These are phyloP conservation scores for Sebastes cheni DNA, from an alignment of 2,797 vertebrate species.

Conservation along the genomic window DNA sequence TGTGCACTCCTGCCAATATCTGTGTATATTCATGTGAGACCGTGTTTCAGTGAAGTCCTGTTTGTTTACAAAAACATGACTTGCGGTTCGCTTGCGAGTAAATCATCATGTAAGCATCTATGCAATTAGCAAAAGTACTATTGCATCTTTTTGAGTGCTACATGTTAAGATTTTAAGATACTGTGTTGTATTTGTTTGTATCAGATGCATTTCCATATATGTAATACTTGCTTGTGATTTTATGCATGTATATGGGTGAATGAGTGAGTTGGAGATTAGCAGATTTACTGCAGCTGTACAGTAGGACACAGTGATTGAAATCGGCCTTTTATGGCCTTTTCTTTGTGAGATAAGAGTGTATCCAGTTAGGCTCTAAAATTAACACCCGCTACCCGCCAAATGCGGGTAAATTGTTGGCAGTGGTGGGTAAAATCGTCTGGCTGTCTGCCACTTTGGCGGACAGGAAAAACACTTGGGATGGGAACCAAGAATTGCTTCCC, in stretches of 20 bases:
- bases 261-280: background rate
- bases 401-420: too few relatives aligned
- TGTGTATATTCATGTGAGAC: slow-evolving; percentile 23
- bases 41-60: slow-evolving; percentile 14
- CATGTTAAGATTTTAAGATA: background rate
- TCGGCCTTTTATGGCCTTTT: slow-evolving; percentile 44
- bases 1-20: slow-evolving; percentile 7
- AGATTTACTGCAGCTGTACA: slow-evolving; percentile 45
- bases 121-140: background rate
- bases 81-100: slow-evolving; percentile 21
- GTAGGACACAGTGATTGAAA: slow-evolving; percentile 45
- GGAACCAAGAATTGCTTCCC: too few relatives aligned
- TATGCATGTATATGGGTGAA: background rate
- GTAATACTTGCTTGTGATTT: background rate
- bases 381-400: too few relatives aligned
- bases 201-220: slow-evolving; percentile 1
- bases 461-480: too few relatives aligned
- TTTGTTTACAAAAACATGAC: slow-evolving; percentile 62
- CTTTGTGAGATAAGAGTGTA: slow-evolving; percentile 1
- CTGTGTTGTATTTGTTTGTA: background rate
- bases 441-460: too few relatives aligned
- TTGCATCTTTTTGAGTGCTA: background rate
- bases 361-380: background rate
- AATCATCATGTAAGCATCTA: slow-evolving; percentile 46
- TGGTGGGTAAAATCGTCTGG: too few relatives aligned